Base-by-base conservation (phyloP, 2,888 invertebrate genomes). In the Scrobipalpa costella region DNA sequence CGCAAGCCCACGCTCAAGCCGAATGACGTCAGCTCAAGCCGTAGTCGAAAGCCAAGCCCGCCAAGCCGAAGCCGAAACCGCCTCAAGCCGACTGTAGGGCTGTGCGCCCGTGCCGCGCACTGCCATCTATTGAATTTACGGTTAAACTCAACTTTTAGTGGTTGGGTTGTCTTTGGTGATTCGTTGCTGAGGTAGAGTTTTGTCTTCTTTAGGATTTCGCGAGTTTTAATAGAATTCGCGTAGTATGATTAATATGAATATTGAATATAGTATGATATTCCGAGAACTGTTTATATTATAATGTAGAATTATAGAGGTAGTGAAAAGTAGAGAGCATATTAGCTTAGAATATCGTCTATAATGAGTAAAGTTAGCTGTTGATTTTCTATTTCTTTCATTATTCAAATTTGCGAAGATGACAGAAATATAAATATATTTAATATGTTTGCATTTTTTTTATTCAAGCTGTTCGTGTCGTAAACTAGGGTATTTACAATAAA, bases 21-120 rank as follows among this genome's bases (percentile, higher is more conserved):
- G 73, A 64, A 71, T 36, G 70, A 67, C 69, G 72, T 68, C 44
- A 19, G 63, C 72, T 72, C 69, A 68, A 70, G 63, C 63, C 64
- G 64, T 63, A 67, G 67, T 27, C 44, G 69, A 67, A 67, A 69
- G 71, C 66, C 68, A 66, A 70, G 57, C 57, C 34, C n/a, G 44
- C 44, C 57, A 65, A 66, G 68, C 66, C 58, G 64, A 9, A 17
- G n/a, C n/a, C n/a, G n/a, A n/a, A n/a, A n/a, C n/a, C 50, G 50
- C n/a, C 34, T 55, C 15, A 1, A 34, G 55, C 55, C 34, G 55
- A 27, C 27, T 21, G 61, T 57, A 61, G 64, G 5, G n/a, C 9
- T 44, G 44, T n/a, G n/a, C n/a, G n/a, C n/a, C 44, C 5, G 15
- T 7, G 44, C 44, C 36, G 36, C 36, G 0, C 44, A 44, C 15